A percentile compares a stretch with the other conserved stretches of the same genome.
Evolutionary conservation across 2,113 vertebrate genomes (phyloP).

Genomic region (Carassius gibelio): DNA sequence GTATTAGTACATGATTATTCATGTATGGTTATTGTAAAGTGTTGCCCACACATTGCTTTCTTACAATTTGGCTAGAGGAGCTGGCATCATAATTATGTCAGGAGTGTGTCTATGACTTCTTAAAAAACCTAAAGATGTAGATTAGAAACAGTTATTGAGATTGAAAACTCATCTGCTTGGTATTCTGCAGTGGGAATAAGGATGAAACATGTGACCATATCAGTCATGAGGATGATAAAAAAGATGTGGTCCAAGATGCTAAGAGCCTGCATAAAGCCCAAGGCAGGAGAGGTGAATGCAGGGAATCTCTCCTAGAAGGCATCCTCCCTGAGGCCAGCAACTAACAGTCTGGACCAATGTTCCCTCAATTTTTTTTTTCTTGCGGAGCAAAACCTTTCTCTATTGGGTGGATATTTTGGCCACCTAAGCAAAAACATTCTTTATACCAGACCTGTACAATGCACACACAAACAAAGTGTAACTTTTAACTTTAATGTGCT

Average conservation of each 20-base stretch:
- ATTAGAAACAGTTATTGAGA: neutral
- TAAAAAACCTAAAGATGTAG: neutral
- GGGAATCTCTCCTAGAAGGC: slow-evolving; percentile 27
- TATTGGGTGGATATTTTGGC: too few species aligned
- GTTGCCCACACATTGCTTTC: neutral
- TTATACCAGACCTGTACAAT: too few species aligned
- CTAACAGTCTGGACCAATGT: slow-evolving; percentile 64
- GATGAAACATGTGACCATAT: slow-evolving; percentile 24
- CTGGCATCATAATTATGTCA: neutral
- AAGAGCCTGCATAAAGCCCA: slow-evolving; percentile 58
- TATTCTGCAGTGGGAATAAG: neutral
- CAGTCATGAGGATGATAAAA: slow-evolving; percentile 40
- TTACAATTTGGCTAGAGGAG: neutral
- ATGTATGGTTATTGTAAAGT: too few species aligned
- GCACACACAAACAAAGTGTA: too few species aligned
- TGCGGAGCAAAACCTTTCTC: too few species aligned
- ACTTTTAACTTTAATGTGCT: too few species aligned
- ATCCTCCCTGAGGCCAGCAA: slow-evolving; percentile 46
- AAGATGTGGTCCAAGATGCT: slow-evolving; percentile 64
- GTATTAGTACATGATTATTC: too few species aligned
- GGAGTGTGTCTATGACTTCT: neutral
- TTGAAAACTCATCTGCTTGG: neutral
- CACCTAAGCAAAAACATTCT: too few species aligned
- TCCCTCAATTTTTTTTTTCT: too few species aligned
- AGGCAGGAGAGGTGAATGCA: slow-evolving; percentile 47